A percentile compares a stretch with the other conserved stretches of the same genome.
phyloP scores from a whole-genome alignment of 1,140 invertebrate genomes.

The Rhagoletis pomonella region DNA sequence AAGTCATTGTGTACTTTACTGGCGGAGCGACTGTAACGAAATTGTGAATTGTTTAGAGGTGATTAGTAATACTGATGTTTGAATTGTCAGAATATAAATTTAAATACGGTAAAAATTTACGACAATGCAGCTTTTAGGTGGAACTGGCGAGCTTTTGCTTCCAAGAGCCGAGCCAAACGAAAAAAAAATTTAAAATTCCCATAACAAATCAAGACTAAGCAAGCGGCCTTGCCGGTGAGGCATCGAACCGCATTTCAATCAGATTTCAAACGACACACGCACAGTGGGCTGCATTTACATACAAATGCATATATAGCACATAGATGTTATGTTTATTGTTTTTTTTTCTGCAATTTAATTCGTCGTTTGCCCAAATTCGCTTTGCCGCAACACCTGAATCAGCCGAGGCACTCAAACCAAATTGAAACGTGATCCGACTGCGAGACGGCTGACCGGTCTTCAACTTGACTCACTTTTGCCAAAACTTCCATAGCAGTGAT shows the following conservation, averaged over 20 bases:
- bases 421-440: conserved; percentile 30
- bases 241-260: conserved; percentile 29
- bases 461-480: conserved; percentile 37
- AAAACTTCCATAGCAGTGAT: background rate
- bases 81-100: background rate
- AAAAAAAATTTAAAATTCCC: background rate
- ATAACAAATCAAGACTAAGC: background rate
- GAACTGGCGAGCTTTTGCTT: too few relatives aligned
- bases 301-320: background rate
- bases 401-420: background rate
- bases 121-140: background rate
- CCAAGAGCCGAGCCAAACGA: background rate
- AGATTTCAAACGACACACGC: background rate
- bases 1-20: conserved; percentile 7
- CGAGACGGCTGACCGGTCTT: conserved; percentile 25
- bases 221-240: conserved; percentile 10
- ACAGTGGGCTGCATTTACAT: background rate
- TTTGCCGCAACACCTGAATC: background rate
- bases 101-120: background rate
- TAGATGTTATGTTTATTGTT: background rate
- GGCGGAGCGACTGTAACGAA: conserved; percentile 13
- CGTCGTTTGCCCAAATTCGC: background rate
- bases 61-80: background rate
- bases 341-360: background rate
- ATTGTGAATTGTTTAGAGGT: background rate